phyloP scores from a whole-genome alignment of 2,113 vertebrate genomes.

The Urocitellus parryii region DNA sequence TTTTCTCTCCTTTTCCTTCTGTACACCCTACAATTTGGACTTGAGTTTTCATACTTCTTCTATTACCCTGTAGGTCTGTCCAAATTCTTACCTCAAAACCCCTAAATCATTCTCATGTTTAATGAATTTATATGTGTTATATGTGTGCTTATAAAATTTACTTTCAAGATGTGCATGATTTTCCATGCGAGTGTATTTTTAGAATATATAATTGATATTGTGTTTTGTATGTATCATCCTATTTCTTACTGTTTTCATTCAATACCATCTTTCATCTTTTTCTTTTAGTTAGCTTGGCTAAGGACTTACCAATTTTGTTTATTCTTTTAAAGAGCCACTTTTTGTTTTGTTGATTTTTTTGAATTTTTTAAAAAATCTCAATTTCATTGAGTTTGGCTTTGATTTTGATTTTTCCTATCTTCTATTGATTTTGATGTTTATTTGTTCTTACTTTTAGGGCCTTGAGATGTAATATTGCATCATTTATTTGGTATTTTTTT shows the following conservation, averaged over 20 bases:
- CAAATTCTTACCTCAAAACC: neutral
- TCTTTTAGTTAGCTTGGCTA: no score
- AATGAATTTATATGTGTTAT: neutral
- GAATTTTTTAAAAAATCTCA: no score
- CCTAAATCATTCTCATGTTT: neutral
- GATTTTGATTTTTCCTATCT: no score
- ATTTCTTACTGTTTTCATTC: neutral
- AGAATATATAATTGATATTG: neutral
- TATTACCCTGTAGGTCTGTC: neutral
- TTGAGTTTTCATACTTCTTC: neutral
- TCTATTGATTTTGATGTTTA: no score
- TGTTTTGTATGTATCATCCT: neutral
- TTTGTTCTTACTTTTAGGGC: no score
- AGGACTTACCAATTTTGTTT: no score
- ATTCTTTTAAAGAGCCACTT: no score
- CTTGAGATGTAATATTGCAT: no score
- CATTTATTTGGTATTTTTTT: no score
- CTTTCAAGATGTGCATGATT: slow-evolving; percentile 13
- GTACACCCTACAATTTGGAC: neutral
- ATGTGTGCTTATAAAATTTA: neutral
- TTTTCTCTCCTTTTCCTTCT: neutral
- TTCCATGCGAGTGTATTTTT: neutral
- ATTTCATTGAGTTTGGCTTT: no score
- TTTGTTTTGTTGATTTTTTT: no score
- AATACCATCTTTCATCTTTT: neutral